A percentile compares a stretch with the other conserved stretches of the same genome.
phyloP scores from a whole-genome alignment of 1,140 invertebrate genomes.

The Octopus sinensis region DNA sequence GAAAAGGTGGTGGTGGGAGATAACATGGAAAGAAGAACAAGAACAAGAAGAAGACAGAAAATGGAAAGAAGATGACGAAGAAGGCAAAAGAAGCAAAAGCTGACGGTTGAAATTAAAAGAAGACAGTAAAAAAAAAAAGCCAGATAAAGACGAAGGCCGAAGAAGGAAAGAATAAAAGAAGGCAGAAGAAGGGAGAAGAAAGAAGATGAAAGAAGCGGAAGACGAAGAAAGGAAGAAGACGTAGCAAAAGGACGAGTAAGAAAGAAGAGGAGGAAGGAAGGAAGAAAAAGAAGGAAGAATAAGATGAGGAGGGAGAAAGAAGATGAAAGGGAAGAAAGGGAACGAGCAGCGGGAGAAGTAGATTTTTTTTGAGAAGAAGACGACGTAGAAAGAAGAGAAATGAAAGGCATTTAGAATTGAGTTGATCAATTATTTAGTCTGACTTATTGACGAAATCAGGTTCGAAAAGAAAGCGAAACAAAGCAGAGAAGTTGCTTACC shows the following conservation, averaged over 20 bases:
- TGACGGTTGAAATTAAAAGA: too few species aligned
- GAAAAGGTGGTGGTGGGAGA: too few species aligned
- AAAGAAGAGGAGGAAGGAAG: not conserved
- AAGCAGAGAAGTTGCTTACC: too few species aligned
- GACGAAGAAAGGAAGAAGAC: not conserved
- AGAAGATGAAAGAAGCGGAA: not conserved
- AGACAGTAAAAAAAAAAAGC: too few species aligned
- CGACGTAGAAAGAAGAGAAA: not conserved
- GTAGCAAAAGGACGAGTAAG: not conserved
- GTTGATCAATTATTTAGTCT: too few species aligned
- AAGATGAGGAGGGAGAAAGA: conserved; percentile 9
- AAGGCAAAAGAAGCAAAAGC: not conserved
- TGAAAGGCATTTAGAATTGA: not conserved
- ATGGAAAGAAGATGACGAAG: conserved; percentile 5
- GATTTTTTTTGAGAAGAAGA: not conserved
- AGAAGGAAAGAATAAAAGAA: too few species aligned
- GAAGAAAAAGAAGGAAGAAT: conserved; percentile 6
- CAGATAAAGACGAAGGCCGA: too few species aligned
- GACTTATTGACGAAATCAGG: too few species aligned
- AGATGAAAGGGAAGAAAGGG: conserved; percentile 5
- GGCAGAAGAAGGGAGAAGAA: conserved; percentile 11
- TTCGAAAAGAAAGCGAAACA: too few species aligned
- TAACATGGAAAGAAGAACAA: too few species aligned
- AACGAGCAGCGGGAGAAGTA: not conserved
- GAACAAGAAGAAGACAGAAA: conserved; percentile 8